phyloP scores from a whole-genome alignment of 2,113 vertebrate genomes.

The Oxygymnocypris stewartii region DNA sequence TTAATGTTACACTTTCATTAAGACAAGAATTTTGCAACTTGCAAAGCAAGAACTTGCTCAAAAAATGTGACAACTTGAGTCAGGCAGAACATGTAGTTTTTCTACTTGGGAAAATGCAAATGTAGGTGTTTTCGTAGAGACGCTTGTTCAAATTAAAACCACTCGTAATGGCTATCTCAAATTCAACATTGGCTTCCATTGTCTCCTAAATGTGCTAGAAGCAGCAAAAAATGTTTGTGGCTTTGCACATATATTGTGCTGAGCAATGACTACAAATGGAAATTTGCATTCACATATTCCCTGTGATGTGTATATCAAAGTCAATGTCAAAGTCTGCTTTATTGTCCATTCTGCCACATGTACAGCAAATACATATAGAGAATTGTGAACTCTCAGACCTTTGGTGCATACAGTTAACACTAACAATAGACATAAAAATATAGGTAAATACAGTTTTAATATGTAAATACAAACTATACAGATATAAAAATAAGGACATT shows the following conservation, averaged over 20 bases:
- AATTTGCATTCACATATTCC: conserved; percentile 28
- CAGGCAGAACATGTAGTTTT: not conserved
- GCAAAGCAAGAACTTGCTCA: too few relatives aligned
- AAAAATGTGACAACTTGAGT: not conserved
- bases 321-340: too few relatives aligned
- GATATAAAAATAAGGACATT: too few relatives aligned
- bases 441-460: too few relatives aligned
- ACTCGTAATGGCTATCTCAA: not conserved
- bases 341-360: too few relatives aligned
- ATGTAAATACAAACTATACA: too few relatives aligned
- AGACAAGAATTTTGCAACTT: not conserved
- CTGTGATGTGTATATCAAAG: not conserved
- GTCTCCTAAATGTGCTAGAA: not conserved
- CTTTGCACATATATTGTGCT: not conserved
- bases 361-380: too few relatives aligned
- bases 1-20: not conserved
- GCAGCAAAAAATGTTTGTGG: conserved; percentile 10
- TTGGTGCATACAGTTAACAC: too few relatives aligned
- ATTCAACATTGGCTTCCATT: not conserved
- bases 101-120: not conserved
- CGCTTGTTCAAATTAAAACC: conserved; percentile 6
- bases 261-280: conserved; percentile 8
- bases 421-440: too few relatives aligned
- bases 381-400: too few relatives aligned
- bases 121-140: not conserved